These are phyloP conservation scores for Trypoxylus dichotomus DNA, from an alignment of 1,140 invertebrate genomes.

Conservation along the genomic window DNA sequence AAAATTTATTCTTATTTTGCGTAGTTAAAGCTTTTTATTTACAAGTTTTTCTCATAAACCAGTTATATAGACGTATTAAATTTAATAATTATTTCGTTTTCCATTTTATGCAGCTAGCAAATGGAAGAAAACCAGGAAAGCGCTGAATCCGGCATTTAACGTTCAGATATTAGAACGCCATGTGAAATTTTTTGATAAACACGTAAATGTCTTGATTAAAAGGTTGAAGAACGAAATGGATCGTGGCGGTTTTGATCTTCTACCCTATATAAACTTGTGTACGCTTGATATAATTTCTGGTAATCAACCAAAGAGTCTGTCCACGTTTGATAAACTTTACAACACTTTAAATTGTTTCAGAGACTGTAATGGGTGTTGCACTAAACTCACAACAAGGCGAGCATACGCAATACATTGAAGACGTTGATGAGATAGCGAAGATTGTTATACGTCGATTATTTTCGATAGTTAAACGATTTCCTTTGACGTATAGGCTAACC, in stretches of 20 bases:
- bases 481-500: neutral
- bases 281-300: conserved; percentile 5
- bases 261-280: neutral
- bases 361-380: neutral
- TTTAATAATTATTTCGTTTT: no score
- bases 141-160: neutral
- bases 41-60: no score
- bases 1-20: no score
- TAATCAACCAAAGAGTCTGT: conserved; percentile 23
- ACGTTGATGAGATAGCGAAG: neutral
- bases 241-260: neutral
- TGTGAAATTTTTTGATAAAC: neutral
- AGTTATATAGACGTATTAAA: no score
- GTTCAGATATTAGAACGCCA: neutral
- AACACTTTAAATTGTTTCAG: neutral
- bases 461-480: neutral
- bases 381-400: neutral
- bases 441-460: neutral
- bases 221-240: neutral
- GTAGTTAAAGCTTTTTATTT: no score
- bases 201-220: neutral
- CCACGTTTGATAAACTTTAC: no score
- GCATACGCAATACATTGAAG: neutral
- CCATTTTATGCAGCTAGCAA: neutral
- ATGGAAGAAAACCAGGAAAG: conserved; percentile 9